Evolutionary conservation across 2,888 invertebrate species (phyloP), one percentile per base, ranked within the genome.

Genomic region (Smittia aterrima): DNA sequence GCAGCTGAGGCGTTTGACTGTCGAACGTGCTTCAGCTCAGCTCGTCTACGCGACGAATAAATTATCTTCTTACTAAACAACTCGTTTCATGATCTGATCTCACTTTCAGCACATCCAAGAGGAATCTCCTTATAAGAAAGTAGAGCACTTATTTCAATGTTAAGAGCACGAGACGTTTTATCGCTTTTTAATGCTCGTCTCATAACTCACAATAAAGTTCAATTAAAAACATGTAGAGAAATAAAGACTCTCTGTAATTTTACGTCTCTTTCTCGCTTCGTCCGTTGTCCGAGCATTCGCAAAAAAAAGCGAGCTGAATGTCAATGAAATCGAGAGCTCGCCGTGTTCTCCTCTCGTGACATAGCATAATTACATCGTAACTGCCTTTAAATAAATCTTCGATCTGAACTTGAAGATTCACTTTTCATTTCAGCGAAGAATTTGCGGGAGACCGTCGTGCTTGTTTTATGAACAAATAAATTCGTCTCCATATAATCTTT

Each of bases 281-380:
- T 47, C n/a, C 47, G 47, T 4, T 58, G 58, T 3, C n/a, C 58
- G 47, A 58, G 58, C 22, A 18, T 58, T 47, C 18, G 22, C 18
- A 4, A 6, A 58, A 58, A 47, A 13, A 22, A n/a, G n/a, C n/a
- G n/a, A 22, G 7, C 58, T 7, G 9, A 58, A 58, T 58, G 58
- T 58, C 58, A 58, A 58, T 58, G 58, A 58, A 18, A 58, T 58
- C 58, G 58, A 58, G 58, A 58, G 47, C 16, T 58, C 58, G 22
- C 18, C 22, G 58, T 13, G 18, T 58, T 58, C 18, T n/a, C n/a
- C 58, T 58, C 58, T 58, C 58, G 58, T 58, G 58, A 58, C 58
- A 58, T 13, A 22, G 58, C 22, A 58, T 58, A 58, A 58, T 58
- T 58, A 58, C 22, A 58, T 22, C 13, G 58, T 6, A 58, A 58